Evolutionary conservation across 2,888 invertebrate species (phyloP), one percentile per base, ranked within the genome.

Genomic region (Phragmatobia fuliginosa): DNA sequence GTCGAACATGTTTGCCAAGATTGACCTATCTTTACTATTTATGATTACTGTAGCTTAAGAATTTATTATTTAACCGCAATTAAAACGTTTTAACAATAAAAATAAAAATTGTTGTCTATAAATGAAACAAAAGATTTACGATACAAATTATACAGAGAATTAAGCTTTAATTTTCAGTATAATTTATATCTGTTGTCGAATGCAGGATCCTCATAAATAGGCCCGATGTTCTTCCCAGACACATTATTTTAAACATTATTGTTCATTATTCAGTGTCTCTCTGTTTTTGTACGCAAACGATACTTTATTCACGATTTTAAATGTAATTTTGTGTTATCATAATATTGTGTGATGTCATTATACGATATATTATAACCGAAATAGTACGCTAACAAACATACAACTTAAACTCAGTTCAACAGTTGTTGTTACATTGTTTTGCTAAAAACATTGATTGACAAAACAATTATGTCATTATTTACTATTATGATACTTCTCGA

Each of bases 391-490:
- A 21, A 52, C 14, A 52, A 25, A 52, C 25, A 14, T 52, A 52
- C n/a, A 49, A n/a, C 0, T n/a, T 25, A 25, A 11, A 52, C 52
- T 52, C 52, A 14, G 25, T 52, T 25, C 2, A 52, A 52, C 25
- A 38, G 38, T 14, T 52, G 25, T 25, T 25, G 25, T 25, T 52
- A 52, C 25, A 25, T 25, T 52, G 25, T 52, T 52, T 14, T 25
- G 25, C 14, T 11, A 52, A 25, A 52, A 52, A 52, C 52, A 52
- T 10, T 25, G 25, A 25, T 25, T 25, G 10, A 52, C 25, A 52
- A 52, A 52, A 52, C 52, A 52, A 25, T 25, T 52, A 52, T 52
- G 52, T 52, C 25, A 52, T 52, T 25, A 52, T 52, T 52, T 52
- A 14, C 25, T 52, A n/a, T 25, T 25, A 25, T 52, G 52, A 52